phyloP scores from a whole-genome alignment of 2,888 invertebrate genomes.

The Phytoseiulus persimilis region DNA sequence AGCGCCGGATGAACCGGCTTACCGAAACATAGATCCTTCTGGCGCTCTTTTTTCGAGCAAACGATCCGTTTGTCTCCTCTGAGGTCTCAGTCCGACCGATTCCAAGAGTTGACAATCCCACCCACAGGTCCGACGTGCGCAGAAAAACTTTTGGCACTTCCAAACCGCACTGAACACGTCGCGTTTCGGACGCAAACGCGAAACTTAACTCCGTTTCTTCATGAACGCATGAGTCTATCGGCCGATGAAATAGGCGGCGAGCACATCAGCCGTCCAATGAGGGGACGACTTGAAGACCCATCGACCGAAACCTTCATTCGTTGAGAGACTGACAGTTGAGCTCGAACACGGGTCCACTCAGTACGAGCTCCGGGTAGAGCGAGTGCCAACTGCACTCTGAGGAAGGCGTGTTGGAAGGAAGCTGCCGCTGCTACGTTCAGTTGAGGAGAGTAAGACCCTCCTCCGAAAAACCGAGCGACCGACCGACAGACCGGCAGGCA shows the following conservation, averaged over 20 bases:
- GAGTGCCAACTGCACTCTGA: constrained; percentile 5
- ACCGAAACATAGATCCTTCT: neutral
- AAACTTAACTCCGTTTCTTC: neutral
- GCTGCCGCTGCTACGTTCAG: neutral
- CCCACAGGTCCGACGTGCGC: neutral
- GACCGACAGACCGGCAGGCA: neutral
- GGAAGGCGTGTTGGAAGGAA: neutral
- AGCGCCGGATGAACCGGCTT: neutral
- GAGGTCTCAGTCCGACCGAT: neutral
- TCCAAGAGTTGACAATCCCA: neutral
- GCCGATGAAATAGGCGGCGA: neutral
- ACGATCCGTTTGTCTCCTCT: neutral
- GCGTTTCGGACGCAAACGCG: neutral
- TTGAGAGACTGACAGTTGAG: neutral
- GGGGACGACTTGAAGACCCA: neutral
- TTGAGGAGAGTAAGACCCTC: neutral
- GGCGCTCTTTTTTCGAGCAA: neutral
- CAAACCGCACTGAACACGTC: neutral
- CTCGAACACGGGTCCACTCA: neutral
- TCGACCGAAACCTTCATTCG: neutral
- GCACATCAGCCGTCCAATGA: neutral
- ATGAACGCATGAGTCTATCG: neutral
- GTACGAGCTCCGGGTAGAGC: neutral
- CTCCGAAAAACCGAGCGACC: neutral
- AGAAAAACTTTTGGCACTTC: neutral